Evolutionary conservation across 2,888 invertebrate species (phyloP).

Genomic region (Cephus nigrinus): DNA sequence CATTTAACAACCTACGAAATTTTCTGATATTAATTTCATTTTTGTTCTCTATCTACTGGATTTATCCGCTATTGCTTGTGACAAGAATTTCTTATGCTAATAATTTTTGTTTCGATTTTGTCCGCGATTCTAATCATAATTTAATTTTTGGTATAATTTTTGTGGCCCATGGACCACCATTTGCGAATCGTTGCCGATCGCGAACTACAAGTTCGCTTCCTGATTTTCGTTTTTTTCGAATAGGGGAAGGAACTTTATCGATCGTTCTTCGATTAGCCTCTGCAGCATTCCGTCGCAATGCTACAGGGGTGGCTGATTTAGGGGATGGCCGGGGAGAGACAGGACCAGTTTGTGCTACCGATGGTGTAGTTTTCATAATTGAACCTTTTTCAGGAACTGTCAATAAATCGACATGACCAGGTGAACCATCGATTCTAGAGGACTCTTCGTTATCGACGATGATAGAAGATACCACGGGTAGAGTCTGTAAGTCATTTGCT

Average conservation of each 20-base stretch:
- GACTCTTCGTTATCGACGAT: background rate
- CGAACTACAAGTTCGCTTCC: background rate
- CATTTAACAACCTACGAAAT: background rate
- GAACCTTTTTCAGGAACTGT: background rate
- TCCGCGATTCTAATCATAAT: background rate
- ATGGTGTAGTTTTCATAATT: background rate
- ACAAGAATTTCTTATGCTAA: background rate
- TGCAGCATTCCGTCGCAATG: background rate
- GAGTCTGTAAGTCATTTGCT: background rate
- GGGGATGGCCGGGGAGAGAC: background rate
- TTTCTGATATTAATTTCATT: background rate
- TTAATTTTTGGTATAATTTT: background rate
- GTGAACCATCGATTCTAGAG: background rate
- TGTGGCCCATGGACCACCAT: background rate
- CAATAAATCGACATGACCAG: background rate
- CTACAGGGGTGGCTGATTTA: background rate
- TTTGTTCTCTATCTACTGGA: background rate
- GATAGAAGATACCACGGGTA: background rate
- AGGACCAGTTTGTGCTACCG: background rate
- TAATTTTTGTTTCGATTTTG: background rate
- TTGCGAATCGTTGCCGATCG: background rate
- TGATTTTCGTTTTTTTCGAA: background rate
- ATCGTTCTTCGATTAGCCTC: background rate
- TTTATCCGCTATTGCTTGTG: background rate
- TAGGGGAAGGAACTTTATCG: background rate